phyloP scores from a whole-genome alignment of 2,797 vertebrate genomes.

The Sebastes paucispinis region DNA sequence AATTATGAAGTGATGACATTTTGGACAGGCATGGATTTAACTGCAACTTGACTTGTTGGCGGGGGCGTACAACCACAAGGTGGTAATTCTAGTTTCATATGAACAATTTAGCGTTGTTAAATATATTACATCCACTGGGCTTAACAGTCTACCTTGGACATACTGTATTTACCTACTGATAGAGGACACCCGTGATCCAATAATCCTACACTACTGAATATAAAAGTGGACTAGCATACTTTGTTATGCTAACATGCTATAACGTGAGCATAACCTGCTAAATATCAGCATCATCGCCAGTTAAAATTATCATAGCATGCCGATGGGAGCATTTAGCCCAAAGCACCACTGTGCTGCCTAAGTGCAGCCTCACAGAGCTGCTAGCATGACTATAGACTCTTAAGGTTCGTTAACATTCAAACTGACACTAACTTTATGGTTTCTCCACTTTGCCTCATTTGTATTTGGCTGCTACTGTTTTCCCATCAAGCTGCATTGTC shows the following conservation, averaged over 20 bases:
- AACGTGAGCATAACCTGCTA: neutral
- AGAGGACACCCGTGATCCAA: neutral
- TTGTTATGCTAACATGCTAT: neutral
- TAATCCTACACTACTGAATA: neutral
- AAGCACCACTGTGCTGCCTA: neutral
- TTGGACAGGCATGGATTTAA: too few relatives aligned
- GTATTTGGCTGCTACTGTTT: neutral
- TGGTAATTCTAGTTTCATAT: too few relatives aligned
- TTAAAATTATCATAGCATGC: neutral
- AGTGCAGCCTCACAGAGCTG: neutral
- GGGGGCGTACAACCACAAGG: too few relatives aligned
- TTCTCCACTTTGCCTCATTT: neutral
- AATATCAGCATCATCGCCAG: neutral
- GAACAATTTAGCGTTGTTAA: too few relatives aligned
- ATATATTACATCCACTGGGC: too few relatives aligned
- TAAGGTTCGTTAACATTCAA: neutral
- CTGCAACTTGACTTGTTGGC: too few relatives aligned
- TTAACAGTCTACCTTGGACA: accelerated
- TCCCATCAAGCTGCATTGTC: neutral
- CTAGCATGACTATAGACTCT: neutral
- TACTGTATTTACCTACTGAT: too few relatives aligned
- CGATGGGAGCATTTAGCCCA: neutral
- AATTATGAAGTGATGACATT: too few relatives aligned
- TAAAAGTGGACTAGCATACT: neutral
- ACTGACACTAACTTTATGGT: neutral